These are phyloP conservation scores for Hirundo rustica DNA, from an alignment of 2,797 vertebrate species.

Conservation along the genomic window DNA sequence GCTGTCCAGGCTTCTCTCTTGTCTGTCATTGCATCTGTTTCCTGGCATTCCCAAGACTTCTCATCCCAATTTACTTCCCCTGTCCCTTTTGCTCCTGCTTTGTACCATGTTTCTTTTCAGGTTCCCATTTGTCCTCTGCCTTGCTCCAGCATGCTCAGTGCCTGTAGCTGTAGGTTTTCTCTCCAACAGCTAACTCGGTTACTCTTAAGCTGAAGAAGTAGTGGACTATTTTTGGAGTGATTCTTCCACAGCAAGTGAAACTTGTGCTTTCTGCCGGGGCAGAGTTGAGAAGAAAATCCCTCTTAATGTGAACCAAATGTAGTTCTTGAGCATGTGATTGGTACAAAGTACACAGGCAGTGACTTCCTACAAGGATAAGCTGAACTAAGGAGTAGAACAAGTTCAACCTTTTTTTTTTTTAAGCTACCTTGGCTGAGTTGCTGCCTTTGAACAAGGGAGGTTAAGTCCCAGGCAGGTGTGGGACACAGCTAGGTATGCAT, in stretches of 20 bases:
- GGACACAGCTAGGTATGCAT: background rate
- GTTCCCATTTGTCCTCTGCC: background rate
- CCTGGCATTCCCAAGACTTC: background rate
- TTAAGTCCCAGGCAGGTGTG: background rate
- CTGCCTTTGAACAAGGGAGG: background rate
- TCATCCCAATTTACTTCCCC: background rate
- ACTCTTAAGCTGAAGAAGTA: background rate
- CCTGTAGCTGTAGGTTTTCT: background rate
- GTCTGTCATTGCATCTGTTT: background rate
- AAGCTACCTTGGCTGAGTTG: background rate
- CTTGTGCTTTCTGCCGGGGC: background rate
- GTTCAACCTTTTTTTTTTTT: background rate
- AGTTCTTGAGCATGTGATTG: background rate
- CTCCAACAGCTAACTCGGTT: background rate
- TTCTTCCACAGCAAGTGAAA: background rate
- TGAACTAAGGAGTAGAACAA: background rate
- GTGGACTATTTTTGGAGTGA: background rate
- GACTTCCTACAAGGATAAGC: background rate
- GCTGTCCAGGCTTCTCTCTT: background rate
- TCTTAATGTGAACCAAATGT: background rate
- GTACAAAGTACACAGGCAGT: background rate
- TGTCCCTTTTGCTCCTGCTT: background rate
- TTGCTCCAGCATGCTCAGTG: background rate
- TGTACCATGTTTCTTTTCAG: background rate
- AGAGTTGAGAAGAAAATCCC: background rate